Base-by-base conservation (phyloP, 1,140 invertebrate genomes). In the Drosophila ogumai region DNA sequence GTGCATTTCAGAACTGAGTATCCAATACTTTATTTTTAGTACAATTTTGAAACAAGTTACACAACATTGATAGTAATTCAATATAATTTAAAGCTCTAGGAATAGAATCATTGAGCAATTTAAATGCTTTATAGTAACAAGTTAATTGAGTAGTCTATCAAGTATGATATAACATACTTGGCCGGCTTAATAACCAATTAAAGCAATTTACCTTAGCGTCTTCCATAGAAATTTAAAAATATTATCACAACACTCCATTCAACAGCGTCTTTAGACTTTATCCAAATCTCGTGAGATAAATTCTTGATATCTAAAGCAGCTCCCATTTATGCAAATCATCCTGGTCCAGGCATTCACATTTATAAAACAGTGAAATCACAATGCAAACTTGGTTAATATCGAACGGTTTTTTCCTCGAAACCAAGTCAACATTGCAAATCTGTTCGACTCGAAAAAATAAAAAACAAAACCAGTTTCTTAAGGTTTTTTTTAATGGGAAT, bases 391-490 rank as follows among this genome's bases (percentile, higher is more conserved):
- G 28, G 66, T 49, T 36, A 49, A 67, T 57, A 58, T 72, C 36
- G 44, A 71, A 58, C 66, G 52, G 65, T 71, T 72, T 71, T 72
- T 72, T 72, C 66, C 52, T 8, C 66, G 52, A 72, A 72, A 41
- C 52, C 52, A 72, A 72, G 68, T 59, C 68, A 72, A 71, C 68
- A 59, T 72, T 71, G 68, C 68, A 72, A 72, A 72, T 72, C 36
- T 71, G 44, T 59, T 49, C 52, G 52, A 31, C 3, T 22, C 22
- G 31, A 72, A 54, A 59, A 58, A 69, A 66, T 38, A 54, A 67
- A 38, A 72, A 58, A 72, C 28, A 34, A 72, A 72, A 72, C 66
- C 68, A n/a, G 67, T 71, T 72, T 71, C 19, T 41, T 49, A 41
- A 49, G n/a, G 50, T 12, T 72, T 72, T 72, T 47, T 58, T 38